These are phyloP conservation scores for Dinothrombium tinctorium DNA, from an alignment of 1,140 invertebrate species.

Conservation along the genomic window DNA sequence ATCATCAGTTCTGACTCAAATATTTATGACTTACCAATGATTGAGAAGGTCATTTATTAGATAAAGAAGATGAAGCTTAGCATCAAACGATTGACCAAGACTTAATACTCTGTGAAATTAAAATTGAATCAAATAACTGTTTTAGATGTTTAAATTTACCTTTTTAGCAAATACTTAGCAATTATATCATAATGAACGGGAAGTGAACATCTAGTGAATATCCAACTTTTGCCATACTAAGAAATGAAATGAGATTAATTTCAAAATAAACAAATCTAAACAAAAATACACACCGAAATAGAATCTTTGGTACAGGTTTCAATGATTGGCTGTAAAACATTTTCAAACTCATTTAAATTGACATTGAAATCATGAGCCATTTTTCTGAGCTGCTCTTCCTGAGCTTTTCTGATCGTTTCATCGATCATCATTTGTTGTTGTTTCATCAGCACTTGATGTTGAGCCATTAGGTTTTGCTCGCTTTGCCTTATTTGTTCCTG, in stretches of 20 bases:
- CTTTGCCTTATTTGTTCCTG: conserved; percentile 81
- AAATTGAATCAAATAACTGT: too few relatives aligned
- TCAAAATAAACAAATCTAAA: background rate
- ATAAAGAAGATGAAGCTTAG: conserved; percentile 89
- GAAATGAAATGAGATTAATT: conserved; percentile 5
- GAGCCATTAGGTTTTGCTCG: conserved; percentile 74
- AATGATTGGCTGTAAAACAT: conserved; percentile 71
- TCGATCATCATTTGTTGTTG: conserved; percentile 31
- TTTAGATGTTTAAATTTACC: too few relatives aligned
- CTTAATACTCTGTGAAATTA: conserved; percentile 27
- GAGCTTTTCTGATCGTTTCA: conserved; percentile 54
- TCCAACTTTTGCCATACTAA: conserved; percentile 86
- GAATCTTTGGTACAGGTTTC: conserved; percentile 96
- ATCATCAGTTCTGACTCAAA: background rate
- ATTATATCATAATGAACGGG: conserved; percentile 51
- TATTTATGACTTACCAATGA: conserved; percentile 53
- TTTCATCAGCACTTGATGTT: conserved; percentile 44
- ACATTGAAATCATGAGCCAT: conserved; percentile 52
- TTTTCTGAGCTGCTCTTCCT: conserved; percentile 43
- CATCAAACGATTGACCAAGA: conserved; percentile 38
- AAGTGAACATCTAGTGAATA: conserved; percentile 50
- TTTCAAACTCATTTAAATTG: conserved; percentile 50
- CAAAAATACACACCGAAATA: conserved; percentile 45
- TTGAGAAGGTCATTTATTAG: conserved; percentile 90
- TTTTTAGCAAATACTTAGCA: conserved; percentile 53